A percentile compares a stretch with the other conserved stretches of the same genome.
Evolutionary conservation across 2,113 vertebrate genomes (phyloP).

Genomic region (Strigops habroptila): DNA sequence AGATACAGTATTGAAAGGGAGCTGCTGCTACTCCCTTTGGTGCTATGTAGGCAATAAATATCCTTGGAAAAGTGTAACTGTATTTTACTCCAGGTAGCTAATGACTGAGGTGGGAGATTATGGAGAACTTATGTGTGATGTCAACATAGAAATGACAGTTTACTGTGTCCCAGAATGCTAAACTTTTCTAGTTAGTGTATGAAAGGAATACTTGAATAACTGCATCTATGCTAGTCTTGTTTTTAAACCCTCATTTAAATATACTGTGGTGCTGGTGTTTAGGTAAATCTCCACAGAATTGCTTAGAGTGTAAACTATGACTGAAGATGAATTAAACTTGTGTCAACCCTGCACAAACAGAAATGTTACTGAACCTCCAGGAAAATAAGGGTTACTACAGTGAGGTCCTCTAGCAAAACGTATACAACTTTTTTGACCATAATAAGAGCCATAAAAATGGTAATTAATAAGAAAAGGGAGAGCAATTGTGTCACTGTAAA

Average conservation of each 20-base stretch:
- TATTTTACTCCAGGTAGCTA: neutral
- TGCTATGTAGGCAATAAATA: neutral
- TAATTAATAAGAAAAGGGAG: neutral
- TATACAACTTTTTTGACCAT: no score
- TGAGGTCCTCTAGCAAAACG: neutral
- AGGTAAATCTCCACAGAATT: neutral
- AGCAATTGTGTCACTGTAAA: neutral
- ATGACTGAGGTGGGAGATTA: neutral
- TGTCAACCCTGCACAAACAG: neutral
- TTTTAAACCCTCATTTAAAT: neutral
- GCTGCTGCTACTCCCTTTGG: neutral
- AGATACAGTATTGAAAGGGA: neutral
- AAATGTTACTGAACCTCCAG: neutral
- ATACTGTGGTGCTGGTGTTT: neutral
- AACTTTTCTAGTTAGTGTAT: neutral
- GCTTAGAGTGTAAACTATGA: neutral
- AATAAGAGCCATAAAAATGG: neutral
- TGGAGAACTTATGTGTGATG: neutral
- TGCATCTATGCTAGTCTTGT: neutral
- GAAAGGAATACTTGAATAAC: neutral
- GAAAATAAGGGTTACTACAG: fast-evolving
- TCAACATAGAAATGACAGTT: neutral
- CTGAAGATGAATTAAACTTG: neutral
- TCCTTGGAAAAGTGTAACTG: neutral
- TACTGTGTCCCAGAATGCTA: neutral